Base-by-base conservation (phyloP, 30 jellyfish, hydroid and myxozoan genomes). In the Aurelia coerulea region DNA sequence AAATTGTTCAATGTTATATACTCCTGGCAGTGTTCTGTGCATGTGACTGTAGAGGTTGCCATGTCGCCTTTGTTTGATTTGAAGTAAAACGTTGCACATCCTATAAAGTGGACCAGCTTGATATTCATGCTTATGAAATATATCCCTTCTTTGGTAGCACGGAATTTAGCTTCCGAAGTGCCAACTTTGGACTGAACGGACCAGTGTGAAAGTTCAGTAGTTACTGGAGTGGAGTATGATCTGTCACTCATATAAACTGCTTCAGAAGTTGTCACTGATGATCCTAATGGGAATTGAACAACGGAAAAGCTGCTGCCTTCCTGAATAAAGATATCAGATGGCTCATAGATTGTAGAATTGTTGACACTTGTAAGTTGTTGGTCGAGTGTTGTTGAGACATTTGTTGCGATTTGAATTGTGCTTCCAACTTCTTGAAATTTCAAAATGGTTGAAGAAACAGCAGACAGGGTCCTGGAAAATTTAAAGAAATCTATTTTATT, bases 241-340 rank as follows among this genome's bases (percentile, higher is more conserved):
- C 49, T 42, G 66, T 69, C 76, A 7, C 65, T 35, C 1, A 60
- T 41, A 67, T 73, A 84, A 1, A 35, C 34, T 19, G 88, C 93
- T n/a, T 73, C 73, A 37, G 87, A 73, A 19, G 37, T 84, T 2
- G 88, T 19, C 33, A 75, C 65, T 19, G 93, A 37, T 50, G 93
- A 14, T 54, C 31, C 56, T 54, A 73, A 65, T 16, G 93, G 93
- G 62, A 84, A 84, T 10, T 73, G 68, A 4, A 84, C 69, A 49
- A 73, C 83, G 2, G 93, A 84, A 35, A 84, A 84, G 56, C 93
- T 84, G 76, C 93, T 84, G 3, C 93, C 93, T 65, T 63, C 85
- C 60, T 60, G 93, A 29, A 84, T 53, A 29, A 41, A 29, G 18
- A 84, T 74, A 39, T 65, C 54, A 8, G 93, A 84, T 74, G 78